These are phyloP conservation scores for Bostrychus sinensis DNA, from an alignment of 2,113 vertebrate species.

Conservation along the genomic window DNA sequence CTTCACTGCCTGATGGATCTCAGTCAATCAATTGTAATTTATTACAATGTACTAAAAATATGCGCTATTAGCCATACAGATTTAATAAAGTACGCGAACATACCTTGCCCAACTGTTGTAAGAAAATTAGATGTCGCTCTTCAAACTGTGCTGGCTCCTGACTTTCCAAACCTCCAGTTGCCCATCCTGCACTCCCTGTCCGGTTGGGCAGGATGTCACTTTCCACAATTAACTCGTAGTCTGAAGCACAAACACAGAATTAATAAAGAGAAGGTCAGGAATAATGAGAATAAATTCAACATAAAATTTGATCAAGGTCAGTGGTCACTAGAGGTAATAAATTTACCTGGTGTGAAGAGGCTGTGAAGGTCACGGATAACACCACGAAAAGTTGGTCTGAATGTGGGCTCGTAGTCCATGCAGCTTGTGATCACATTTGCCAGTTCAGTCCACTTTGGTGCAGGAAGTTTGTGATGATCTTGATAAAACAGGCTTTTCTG, in stretches of 20 bases:
- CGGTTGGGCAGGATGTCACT: slow-evolving; percentile 90
- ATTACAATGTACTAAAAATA: background rate
- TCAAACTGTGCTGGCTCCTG: slow-evolving; percentile 93
- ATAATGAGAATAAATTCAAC: background rate
- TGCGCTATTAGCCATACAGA: too few relatives aligned
- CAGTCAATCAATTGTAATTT: background rate
- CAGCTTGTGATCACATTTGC: slow-evolving; percentile 94
- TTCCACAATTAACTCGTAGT: slow-evolving; percentile 93
- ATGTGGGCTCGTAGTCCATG: slow-evolving; percentile 95
- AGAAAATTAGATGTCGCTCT: slow-evolving; percentile 95
- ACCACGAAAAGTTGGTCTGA: slow-evolving; percentile 93
- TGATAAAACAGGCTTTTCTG: slow-evolving; percentile 95
- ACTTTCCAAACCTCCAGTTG: slow-evolving; percentile 86
- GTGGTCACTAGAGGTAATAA: slow-evolving; percentile 64
- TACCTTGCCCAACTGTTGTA: slow-evolving; percentile 97
- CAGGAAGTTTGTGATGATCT: slow-evolving; percentile 92
- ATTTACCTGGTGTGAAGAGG: slow-evolving; percentile 93
- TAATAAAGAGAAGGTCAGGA: background rate
- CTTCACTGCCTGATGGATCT: background rate
- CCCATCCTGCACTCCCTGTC: slow-evolving; percentile 78
- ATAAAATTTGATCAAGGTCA: slow-evolving; percentile 68
- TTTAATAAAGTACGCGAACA: background rate
- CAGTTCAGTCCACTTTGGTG: slow-evolving; percentile 96
- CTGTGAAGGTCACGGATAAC: slow-evolving; percentile 96
- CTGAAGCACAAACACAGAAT: slow-evolving; percentile 59